These are phyloP conservation scores for Deladenus siricidicola DNA, from an alignment of 2,888 invertebrate species.

Conservation along the genomic window DNA sequence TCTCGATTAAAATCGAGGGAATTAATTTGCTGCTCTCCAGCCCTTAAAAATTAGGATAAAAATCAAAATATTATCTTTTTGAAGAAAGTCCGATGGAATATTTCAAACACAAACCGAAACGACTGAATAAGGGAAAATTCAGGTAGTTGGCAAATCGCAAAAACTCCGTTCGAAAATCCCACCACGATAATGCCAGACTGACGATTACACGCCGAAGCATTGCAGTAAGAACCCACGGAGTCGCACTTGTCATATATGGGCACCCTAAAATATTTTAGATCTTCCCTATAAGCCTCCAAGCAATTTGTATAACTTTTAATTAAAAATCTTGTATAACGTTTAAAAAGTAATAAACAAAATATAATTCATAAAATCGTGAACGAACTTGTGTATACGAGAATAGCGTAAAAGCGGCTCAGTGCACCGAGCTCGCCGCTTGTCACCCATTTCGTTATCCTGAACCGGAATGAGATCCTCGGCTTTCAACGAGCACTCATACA, in stretches of 20 bases:
- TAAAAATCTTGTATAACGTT: too few relatives aligned
- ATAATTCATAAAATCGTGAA: too few relatives aligned
- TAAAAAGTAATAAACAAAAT: background rate
- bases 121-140: slow-evolving; percentile 85
- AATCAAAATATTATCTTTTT: background rate
- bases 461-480: slow-evolving; percentile 32
- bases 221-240: slow-evolving; percentile 57
- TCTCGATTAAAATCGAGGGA: slow-evolving; percentile 72
- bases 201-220: slow-evolving; percentile 75
- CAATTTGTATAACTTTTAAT: too few relatives aligned
- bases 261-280: slow-evolving; percentile 24
- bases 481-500: slow-evolving; percentile 36
- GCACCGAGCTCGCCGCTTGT: background rate
- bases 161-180: slow-evolving; percentile 81
- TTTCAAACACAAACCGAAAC: slow-evolving; percentile 56
- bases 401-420: background rate
- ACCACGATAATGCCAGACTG: slow-evolving; percentile 73
- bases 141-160: slow-evolving; percentile 87
- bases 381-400: background rate
- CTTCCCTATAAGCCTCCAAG: background rate
- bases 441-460: slow-evolving; percentile 16
- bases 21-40: slow-evolving; percentile 75
- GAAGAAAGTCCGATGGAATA: background rate
- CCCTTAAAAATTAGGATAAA: slow-evolving; percentile 60
- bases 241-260: slow-evolving; percentile 2